Percentiles rank a stretch among this genome's conserved stretches.
These are phyloP conservation scores for Sminthurinus signatus DNA, from an alignment of 1,140 invertebrate species.

Conservation along the genomic window DNA sequence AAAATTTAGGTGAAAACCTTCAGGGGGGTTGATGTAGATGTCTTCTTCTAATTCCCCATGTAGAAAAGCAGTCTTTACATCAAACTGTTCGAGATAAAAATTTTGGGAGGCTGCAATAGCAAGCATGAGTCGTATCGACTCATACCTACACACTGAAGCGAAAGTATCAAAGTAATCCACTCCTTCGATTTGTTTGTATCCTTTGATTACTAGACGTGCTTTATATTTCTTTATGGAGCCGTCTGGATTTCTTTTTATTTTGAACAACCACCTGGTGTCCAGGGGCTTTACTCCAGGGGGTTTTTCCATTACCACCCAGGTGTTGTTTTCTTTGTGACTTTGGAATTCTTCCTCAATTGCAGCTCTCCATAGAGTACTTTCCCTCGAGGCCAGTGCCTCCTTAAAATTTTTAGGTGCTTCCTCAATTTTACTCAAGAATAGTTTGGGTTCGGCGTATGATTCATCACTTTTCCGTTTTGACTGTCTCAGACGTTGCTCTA, in stretches of 20 bases:
- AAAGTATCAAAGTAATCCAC: conserved; percentile 48
- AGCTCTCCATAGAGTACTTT: conserved; percentile 31
- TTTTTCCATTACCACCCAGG: conserved; percentile 43
- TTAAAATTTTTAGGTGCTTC: conserved; percentile 25
- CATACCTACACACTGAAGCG: conserved; percentile 45
- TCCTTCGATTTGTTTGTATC: conserved; percentile 45
- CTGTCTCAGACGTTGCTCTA: not conserved
- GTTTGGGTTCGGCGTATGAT: not conserved
- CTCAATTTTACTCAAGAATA: not conserved
- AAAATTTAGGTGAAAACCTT: conserved; percentile 15
- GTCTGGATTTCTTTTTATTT: conserved; percentile 13
- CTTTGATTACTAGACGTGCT: conserved; percentile 45
- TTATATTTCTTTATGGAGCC: conserved; percentile 32
- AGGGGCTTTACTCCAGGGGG: conserved; percentile 41
- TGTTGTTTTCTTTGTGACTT: conserved; percentile 34
- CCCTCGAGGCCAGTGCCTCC: conserved; percentile 23
- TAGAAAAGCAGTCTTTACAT: conserved; percentile 46
- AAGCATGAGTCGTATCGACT: conserved; percentile 37
- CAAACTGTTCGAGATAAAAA: conserved; percentile 43
- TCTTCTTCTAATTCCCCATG: conserved; percentile 44
- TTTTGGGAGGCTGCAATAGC: conserved; percentile 38
- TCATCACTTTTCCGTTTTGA: no score
- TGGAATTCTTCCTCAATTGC: conserved; percentile 39
- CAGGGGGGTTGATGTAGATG: conserved; percentile 44
- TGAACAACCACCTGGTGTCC: conserved; percentile 25